Evolutionary conservation across 1,140 invertebrate genomes (phyloP), one percentile per base, ranked within the genome.

Genomic region (Orussus abietinus): DNA sequence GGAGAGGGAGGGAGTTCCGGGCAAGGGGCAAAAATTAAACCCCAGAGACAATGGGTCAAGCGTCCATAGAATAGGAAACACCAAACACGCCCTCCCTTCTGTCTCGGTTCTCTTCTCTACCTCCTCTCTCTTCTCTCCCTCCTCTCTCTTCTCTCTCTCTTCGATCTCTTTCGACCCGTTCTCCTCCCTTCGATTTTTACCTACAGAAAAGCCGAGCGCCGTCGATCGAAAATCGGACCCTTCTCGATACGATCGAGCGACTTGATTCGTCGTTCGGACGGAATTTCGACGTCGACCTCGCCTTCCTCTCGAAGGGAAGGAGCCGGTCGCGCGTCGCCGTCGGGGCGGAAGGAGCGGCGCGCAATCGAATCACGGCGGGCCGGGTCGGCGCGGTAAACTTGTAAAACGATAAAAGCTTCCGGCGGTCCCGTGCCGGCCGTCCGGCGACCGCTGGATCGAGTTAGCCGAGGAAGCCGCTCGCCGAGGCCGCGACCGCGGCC

Each of bases 331-430:
- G n/a, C n/a, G n/a, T n/a, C n/a, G n/a, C n/a, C n/a, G n/a, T n/a
- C n/a, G n/a, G n/a, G n/a, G n/a, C n/a, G n/a, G n/a, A n/a, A n/a
- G n/a, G n/a, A n/a, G n/a, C 51, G 57, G 40, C 31, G 31, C 28
- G 35, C 48, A 49, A 53, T 54, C 44, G 47, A 53, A 52, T 56
- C 44, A 51, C 32, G 22, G 12, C n/a, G 38, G 38, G 12, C 30
- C 15, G 12, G 18, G 38, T 39, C 13, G 12, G 42, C 55, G 49
- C 47, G 44, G 57, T 60, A 63, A 69, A 68, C 68, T 71, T 69
- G 68, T 71, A 67, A 71, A 69, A 71, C 68, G 67, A 71, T 71
- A 69, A 71, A 69, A 69, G 65, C 68, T 71, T 71, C 68, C 66
- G 64, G 62, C 48, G 50, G 47, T 32, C 46, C 40, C 5, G 38